Evolutionary conservation across 2,113 vertebrate species (phyloP), one percentile per base, ranked within the genome.

Genomic region (Cinclus cinclus): DNA sequence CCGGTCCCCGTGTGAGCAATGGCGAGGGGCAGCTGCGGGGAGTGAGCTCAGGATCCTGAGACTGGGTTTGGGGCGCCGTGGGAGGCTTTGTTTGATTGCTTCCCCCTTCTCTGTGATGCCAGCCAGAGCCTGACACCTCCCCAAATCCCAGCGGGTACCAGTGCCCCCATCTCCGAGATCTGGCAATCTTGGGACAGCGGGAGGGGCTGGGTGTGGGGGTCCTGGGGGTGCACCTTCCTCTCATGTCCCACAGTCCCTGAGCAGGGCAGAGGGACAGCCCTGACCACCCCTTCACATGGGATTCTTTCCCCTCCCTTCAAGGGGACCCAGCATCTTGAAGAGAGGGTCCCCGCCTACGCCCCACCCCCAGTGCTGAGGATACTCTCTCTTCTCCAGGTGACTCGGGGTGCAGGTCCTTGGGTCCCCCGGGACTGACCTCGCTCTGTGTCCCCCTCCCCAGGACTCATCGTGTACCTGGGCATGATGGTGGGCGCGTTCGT

Each of bases 401-500:
- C 23, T 41, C 4, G 10, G 19, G 73, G 23, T 9, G 83, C 30
- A 1, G 9, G 15, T 58, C 31, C 59, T 17, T 5, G 53, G 23
- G 16, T 23, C 18, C 56, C 62, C 53, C 3, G 0, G 65, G 12
- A 2, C 44, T 74, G 80, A 71, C n/a, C 7, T 3, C 0, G 3
- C 63, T 12, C 46, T 25, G 41, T 53, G 37, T 59, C 46, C 50
- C 58, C 87, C 49, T 67, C 69, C 65, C 74, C 95, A 93, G 95
- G 95, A 49, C 95, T 96, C 67, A 96, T 96, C 91, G 95, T 94
- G 37, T 94, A 94, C 91, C 93, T 96, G 95, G 99, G 99, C 67
- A 99, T 99, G 99, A 99, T 99, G 99, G 99, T 99, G 75, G 99
- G 99, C 3, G 99, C 99, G 20, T 99, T 99, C 92, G 96, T 99